phyloP scores from a whole-genome alignment of 2,113 vertebrate species.

The Pontoporia blainvillei region DNA sequence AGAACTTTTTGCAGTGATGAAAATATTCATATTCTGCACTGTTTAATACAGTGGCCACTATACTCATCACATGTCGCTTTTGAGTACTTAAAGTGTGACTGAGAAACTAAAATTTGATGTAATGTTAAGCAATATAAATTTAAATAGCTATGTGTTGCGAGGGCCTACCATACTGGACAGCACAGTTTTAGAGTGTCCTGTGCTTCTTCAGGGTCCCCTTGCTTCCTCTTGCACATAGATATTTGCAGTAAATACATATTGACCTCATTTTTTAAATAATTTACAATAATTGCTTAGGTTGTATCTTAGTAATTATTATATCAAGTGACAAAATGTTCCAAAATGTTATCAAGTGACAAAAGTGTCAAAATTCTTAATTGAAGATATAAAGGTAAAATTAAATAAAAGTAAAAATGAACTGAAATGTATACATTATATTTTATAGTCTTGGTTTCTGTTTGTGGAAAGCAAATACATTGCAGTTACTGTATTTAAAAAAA shows the following conservation, averaged over 20 bases:
- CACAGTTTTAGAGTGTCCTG: neutral
- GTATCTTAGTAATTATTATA: neutral
- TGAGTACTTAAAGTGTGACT: neutral
- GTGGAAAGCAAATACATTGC: neutral
- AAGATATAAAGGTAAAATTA: conserved; percentile 31
- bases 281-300: neutral
- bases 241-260: neutral
- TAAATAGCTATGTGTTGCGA: neutral
- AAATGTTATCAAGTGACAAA: neutral
- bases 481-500: neutral
- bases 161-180: neutral
- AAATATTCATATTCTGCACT: neutral
- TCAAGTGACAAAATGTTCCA: no score
- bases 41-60: neutral
- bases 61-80: neutral
- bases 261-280: neutral
- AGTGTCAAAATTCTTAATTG: neutral
- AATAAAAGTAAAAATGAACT: neutral
- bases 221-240: neutral
- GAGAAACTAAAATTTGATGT: neutral
- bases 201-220: neutral
- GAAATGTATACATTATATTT: neutral
- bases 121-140: neutral
- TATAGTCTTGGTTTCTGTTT: conserved; percentile 1
- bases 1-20: neutral